phyloP scores from a whole-genome alignment of 2,797 vertebrate species.

The Notolepis coatsorum region DNA sequence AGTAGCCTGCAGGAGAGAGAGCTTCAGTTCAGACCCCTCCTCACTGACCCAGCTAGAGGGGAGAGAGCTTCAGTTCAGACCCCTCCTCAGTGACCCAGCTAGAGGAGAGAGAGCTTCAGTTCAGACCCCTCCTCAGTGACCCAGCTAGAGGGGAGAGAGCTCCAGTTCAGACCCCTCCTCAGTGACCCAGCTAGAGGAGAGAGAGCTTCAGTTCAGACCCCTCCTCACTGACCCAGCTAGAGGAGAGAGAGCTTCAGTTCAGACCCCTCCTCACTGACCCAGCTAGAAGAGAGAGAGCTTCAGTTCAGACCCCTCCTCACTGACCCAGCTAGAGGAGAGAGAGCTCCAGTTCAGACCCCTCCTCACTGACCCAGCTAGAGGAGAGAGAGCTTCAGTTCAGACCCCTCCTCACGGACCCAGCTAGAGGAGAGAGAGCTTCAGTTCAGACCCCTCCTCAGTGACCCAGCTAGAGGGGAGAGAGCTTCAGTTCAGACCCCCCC shows the following conservation, averaged over 20 bases:
- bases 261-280: too few relatives aligned
- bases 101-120: too few relatives aligned
- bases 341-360: slow-evolving; percentile 25
- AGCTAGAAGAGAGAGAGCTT: too few relatives aligned
- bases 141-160: slow-evolving; percentile 21
- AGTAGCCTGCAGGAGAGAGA: too few relatives aligned
- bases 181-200: too few relatives aligned
- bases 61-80: slow-evolving; percentile 29
- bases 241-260: slow-evolving; percentile 26
- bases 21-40: background rate
- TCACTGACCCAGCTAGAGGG: slow-evolving; percentile 23
- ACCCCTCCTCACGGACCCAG: slow-evolving; percentile 15
- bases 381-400: too few relatives aligned
- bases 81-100: slow-evolving; percentile 11
- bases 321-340: slow-evolving; percentile 23
- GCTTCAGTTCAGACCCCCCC: too few relatives aligned
- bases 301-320: slow-evolving; percentile 5
- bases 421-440: slow-evolving; percentile 26
- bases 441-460: slow-evolving; percentile 21
- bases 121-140: slow-evolving; percentile 10
- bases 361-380: too few relatives aligned
- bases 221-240: slow-evolving; percentile 21
- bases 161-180: slow-evolving; percentile 28
- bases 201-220: too few relatives aligned
- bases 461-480: too few relatives aligned